Conservation (phyloP, 2,888 invertebrate species). For the Troilus luridus region DNA sequence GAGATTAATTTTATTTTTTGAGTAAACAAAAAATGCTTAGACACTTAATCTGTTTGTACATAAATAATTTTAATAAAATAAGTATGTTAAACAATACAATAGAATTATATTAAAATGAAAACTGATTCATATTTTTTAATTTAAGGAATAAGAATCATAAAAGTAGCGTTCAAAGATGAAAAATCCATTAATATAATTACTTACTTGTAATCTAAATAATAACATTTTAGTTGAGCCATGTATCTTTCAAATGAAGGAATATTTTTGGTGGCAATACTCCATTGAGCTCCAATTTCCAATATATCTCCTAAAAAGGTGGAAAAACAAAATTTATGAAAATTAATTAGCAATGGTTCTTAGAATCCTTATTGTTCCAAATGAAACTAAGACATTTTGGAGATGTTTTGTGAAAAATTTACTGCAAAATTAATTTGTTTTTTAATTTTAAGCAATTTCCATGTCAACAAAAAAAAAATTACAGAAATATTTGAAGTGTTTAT, state of each 20-base stretch:
- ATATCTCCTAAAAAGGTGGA: conserved; percentile 77
- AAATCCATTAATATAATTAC: conserved; percentile 66
- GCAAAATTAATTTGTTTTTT: too few relatives aligned
- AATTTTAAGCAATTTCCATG: too few relatives aligned
- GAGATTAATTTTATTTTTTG: not conserved
- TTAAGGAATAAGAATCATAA: not conserved
- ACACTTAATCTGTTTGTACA: not conserved
- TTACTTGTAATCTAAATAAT: conserved; percentile 94
- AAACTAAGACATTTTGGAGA: not conserved
- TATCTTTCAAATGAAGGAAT: conserved; percentile 96
- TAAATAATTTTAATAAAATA: not conserved
- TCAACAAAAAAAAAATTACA: too few relatives aligned
- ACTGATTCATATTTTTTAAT: not conserved
- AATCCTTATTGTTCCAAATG: not conserved
- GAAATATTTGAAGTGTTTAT: too few relatives aligned
- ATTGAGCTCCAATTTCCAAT: conserved; percentile 95
- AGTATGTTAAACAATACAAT: not conserved
- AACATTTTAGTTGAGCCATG: conserved; percentile 97
- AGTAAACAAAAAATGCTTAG: not conserved
- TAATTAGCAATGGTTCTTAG: not conserved
- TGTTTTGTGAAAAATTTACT: too few relatives aligned
- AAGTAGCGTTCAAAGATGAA: not conserved
- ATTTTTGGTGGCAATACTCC: conserved; percentile 93
- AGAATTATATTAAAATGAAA: not conserved
- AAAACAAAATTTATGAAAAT: not conserved